phyloP scores from a whole-genome alignment of 2,113 vertebrate genomes.

The Pterocles gutturalis region DNA sequence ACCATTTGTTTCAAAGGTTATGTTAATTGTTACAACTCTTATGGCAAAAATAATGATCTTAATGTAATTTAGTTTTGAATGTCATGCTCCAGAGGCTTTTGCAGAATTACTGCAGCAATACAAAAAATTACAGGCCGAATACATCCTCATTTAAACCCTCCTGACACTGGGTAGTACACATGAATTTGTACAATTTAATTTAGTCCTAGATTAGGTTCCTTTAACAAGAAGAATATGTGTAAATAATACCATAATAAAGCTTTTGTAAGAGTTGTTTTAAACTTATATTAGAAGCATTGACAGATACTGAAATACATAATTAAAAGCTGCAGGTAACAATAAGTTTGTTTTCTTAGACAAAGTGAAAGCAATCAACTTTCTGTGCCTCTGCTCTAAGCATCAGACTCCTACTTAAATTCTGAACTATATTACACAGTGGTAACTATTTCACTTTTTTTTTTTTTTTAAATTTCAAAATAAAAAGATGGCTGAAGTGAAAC shows the following conservation, averaged over 20 bases:
- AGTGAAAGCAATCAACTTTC: background rate
- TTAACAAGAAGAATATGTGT: background rate
- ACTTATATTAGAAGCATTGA: background rate
- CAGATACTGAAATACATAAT: background rate
- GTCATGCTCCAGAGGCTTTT: background rate
- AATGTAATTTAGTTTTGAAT: background rate
- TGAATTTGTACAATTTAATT: background rate
- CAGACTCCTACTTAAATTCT: background rate
- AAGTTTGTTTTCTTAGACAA: background rate
- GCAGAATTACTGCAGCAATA: background rate
- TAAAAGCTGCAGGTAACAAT: background rate
- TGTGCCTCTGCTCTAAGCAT: background rate
- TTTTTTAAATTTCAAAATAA: background rate
- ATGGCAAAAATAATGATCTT: background rate
- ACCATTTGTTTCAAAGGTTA: background rate
- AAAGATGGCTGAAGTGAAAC: background rate
- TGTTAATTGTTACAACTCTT: background rate
- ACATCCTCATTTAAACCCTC: background rate
- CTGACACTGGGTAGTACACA: background rate
- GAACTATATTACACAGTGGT: background rate
- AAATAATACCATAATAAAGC: background rate
- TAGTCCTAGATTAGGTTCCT: background rate
- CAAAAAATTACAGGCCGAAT: background rate
- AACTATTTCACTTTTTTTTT: background rate
- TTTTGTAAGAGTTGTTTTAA: background rate